A percentile compares a stretch with the other conserved stretches of the same genome.
Conservation (phyloP, 2,797 vertebrate species). For the Lerista edwardsae region DNA sequence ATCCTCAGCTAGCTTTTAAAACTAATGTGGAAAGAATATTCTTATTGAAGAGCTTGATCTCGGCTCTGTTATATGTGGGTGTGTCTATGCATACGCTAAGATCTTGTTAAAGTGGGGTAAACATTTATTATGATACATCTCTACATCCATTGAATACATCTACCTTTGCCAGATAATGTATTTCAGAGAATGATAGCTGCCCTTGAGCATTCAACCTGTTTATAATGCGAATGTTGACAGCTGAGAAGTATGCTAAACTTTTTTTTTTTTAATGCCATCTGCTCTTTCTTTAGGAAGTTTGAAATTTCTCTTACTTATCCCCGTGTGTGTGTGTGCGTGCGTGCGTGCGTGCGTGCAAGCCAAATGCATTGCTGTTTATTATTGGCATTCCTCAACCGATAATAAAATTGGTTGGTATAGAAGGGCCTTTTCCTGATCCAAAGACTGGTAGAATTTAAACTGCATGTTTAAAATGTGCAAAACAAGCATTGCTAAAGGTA, state of each 20-base stretch:
- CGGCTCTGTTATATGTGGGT: background rate
- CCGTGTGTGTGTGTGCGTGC: background rate
- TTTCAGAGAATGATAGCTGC: constrained; percentile 61
- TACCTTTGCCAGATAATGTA: constrained; percentile 50
- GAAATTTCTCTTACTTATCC: background rate
- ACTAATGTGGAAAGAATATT: background rate
- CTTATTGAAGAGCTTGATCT: background rate
- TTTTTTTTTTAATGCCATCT: constrained; percentile 57
- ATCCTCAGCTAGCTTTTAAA: background rate
- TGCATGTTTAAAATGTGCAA: background rate
- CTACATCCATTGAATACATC: constrained; percentile 21
- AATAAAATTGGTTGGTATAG: background rate
- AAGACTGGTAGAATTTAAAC: background rate
- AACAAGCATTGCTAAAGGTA: background rate
- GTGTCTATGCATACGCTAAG: constrained; percentile 39
- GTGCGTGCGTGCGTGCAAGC: background rate
- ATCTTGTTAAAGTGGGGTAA: constrained; percentile 39
- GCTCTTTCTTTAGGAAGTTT: constrained; percentile 57
- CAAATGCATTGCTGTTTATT: background rate
- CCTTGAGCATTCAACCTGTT: constrained; percentile 54
- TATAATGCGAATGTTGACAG: constrained; percentile 61
- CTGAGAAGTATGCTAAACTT: constrained; percentile 57
- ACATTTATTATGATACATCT: constrained; percentile 2
- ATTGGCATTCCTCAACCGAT: background rate
- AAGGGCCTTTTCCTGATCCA: too few species aligned